Conservation (phyloP, 2,797 vertebrate species). For the Hephaestus fuliginosus region DNA sequence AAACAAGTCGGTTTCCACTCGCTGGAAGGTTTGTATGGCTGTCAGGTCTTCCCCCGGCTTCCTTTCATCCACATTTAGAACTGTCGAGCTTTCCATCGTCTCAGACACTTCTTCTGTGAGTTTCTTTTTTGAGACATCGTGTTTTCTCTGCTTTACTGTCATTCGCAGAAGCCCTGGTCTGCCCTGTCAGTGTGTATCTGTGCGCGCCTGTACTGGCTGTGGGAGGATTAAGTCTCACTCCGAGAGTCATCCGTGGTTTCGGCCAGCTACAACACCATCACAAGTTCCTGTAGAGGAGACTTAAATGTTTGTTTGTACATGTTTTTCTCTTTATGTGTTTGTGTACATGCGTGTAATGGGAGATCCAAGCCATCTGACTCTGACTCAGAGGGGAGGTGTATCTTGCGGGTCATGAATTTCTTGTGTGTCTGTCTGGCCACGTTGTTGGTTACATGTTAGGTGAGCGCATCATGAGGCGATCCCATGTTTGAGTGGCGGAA, state of each 20-base stretch:
- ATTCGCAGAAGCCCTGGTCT: constrained; percentile 43
- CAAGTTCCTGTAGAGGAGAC: constrained; percentile 7
- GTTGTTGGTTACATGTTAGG: constrained; percentile 28
- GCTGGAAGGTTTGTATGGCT: constrained; percentile 48
- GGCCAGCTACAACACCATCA: constrained; percentile 40
- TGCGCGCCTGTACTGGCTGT: constrained; percentile 38
- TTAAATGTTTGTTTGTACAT: constrained; percentile 25
- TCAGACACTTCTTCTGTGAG: constrained; percentile 35
- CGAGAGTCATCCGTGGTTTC: constrained; percentile 45
- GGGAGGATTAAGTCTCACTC: constrained; percentile 54
- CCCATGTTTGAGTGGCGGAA: constrained; percentile 55
- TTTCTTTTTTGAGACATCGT: constrained; percentile 32
- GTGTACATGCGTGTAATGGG: constrained; percentile 30
- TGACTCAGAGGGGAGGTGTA: constrained; percentile 50
- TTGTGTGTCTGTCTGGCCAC: constrained; percentile 20
- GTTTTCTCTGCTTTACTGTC: constrained; percentile 50
- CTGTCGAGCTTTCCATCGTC: constrained; percentile 39
- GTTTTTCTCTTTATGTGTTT: constrained; percentile 8
- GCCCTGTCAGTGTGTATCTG: constrained; percentile 26
- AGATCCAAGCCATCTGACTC: constrained; percentile 45
- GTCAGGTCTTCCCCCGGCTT: constrained; percentile 58
- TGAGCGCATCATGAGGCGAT: constrained; percentile 44
- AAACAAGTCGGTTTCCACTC: constrained; percentile 61
- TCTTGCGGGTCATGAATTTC: constrained; percentile 48
- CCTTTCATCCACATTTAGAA: constrained; percentile 59